A percentile compares a stretch with the other conserved stretches of the same genome.
phyloP scores from a whole-genome alignment of 2,888 invertebrate species.

The Sturmia bella region DNA sequence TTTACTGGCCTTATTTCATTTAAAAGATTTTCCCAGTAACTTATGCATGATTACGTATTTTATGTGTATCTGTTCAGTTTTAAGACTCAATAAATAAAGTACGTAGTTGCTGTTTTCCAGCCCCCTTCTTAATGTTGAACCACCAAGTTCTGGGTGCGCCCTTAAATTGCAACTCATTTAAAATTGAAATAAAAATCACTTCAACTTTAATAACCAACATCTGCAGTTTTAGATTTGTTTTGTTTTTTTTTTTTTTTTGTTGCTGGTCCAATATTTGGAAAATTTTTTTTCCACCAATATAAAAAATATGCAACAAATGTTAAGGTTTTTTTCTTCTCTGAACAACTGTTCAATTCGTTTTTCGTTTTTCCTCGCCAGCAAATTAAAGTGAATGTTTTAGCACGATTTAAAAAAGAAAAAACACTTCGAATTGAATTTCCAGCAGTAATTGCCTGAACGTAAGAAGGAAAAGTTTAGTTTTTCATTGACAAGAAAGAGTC shows the following conservation, averaged over 20 bases:
- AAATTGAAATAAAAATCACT: constrained; percentile 37
- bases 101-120: not conserved
- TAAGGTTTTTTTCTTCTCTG: constrained; percentile 30
- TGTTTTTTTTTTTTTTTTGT: not conserved
- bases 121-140: constrained; percentile 1
- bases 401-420: constrained; percentile 55
- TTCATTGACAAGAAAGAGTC: constrained; percentile 24
- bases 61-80: not conserved
- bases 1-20: not conserved
- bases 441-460: constrained; percentile 4
- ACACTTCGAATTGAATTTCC: constrained; percentile 21
- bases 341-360: constrained; percentile 18
- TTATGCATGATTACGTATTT: too few species aligned
- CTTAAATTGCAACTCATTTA: constrained; percentile 9
- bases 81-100: not conserved
- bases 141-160: constrained; percentile 45
- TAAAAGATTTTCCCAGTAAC: constrained; percentile 23
- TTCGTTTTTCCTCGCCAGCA: constrained; percentile 6
- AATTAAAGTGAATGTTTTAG: constrained; percentile 69
- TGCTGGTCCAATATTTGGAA: constrained; percentile 31
- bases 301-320: constrained; percentile 15
- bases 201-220: constrained; percentile 50
- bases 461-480: not conserved
- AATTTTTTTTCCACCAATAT: not conserved
- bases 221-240: constrained; percentile 36